Evolutionary conservation across 2,797 vertebrate genomes (phyloP).

Genomic region (Liasis olivaceus): DNA sequence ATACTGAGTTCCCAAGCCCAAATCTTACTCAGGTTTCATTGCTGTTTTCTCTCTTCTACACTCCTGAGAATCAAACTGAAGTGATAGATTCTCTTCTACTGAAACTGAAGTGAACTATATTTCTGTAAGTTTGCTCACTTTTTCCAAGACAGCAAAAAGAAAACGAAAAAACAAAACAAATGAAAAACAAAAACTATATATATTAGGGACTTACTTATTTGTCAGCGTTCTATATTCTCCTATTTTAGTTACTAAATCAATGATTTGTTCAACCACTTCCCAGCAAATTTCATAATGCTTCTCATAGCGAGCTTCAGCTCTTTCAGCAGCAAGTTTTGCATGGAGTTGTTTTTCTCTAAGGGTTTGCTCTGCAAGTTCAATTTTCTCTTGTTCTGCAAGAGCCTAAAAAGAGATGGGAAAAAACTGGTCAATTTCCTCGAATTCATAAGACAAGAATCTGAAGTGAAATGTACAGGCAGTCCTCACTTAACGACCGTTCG

Average conservation of each 20-base stretch:
- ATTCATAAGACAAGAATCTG: constrained; percentile 12
- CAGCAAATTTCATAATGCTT: constrained; percentile 84
- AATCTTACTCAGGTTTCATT: not conserved
- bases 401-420: constrained; percentile 68
- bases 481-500: too few species aligned
- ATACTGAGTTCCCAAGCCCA: not conserved
- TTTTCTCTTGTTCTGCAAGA: constrained; percentile 81
- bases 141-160: not conserved
- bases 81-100: too few species aligned
- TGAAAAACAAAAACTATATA: not conserved
- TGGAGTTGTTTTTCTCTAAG: constrained; percentile 77
- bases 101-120: not conserved
- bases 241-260: constrained; percentile 87
- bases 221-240: constrained; percentile 85
- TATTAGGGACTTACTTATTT: constrained; percentile 80
- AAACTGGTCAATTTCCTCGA: not conserved
- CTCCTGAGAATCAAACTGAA: not conserved
- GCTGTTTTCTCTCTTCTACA: not conserved
- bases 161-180: not conserved
- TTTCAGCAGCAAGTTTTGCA: constrained; percentile 79
- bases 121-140: not conserved
- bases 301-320: constrained; percentile 73
- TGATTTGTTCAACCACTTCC: constrained; percentile 82
- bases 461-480: not conserved
- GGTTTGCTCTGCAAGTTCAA: constrained; percentile 80